Conservation (phyloP, 1,140 invertebrate genomes). For the Drosophila repletoides region DNA sequence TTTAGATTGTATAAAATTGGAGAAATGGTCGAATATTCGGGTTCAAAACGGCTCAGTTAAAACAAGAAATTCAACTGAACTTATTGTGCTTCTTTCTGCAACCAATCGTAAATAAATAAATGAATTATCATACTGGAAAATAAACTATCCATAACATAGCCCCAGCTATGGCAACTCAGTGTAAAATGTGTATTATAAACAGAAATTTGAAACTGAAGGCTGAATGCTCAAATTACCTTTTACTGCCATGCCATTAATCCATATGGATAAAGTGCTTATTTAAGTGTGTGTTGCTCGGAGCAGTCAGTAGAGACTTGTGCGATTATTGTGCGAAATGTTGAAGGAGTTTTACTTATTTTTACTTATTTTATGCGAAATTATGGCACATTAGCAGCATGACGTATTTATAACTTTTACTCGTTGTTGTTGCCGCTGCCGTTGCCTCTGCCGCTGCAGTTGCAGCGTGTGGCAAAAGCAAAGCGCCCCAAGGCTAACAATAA, state of each 20-base stretch:
- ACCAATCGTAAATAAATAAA: too few species aligned
- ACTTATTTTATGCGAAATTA: slow-evolving; percentile 46
- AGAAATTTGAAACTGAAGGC: not conserved
- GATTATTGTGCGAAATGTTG: slow-evolving; percentile 2
- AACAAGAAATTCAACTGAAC: too few species aligned
- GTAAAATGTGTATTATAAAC: not conserved
- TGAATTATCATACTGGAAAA: not conserved
- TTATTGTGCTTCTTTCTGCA: too few species aligned
- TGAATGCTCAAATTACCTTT: not conserved
- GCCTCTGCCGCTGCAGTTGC: too few species aligned
- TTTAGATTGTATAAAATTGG: too few species aligned
- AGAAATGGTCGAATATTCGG: too few species aligned
- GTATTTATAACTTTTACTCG: slow-evolving; percentile 61
- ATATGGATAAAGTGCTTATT: slow-evolving; percentile 16
- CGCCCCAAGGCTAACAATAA: slow-evolving; percentile 50
- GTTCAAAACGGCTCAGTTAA: too few species aligned
- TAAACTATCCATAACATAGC: not conserved
- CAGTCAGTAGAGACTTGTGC: slow-evolving; percentile 15
- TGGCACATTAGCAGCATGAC: slow-evolving; percentile 51
- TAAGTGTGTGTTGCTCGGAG: slow-evolving; percentile 20
- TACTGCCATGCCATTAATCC: slow-evolving; percentile 14
- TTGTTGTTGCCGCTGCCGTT: too few species aligned
- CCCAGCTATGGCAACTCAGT: too few species aligned
- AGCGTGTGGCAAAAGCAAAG: slow-evolving; percentile 46
- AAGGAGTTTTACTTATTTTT: slow-evolving; percentile 14